Conservation (phyloP, 2,888 invertebrate genomes). For the Gisinianus flammeolus region DNA sequence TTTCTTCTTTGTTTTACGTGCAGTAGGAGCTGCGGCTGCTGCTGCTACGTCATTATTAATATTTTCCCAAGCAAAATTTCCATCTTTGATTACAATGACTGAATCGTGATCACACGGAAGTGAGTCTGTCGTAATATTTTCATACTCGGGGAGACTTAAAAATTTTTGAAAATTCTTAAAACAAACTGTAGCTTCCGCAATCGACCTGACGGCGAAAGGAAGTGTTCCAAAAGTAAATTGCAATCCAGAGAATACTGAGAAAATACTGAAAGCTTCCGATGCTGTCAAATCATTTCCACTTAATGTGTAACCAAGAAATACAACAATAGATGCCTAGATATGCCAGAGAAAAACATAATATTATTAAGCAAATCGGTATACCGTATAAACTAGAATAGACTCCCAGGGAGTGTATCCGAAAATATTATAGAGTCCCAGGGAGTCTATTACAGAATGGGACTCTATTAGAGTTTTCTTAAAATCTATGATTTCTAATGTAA, state of each 20-base stretch:
- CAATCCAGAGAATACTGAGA: slow-evolving; percentile 64
- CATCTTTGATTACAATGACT: slow-evolving; percentile 62
- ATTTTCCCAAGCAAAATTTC: slow-evolving; percentile 63
- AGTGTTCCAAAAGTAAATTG: slow-evolving; percentile 63
- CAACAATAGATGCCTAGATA: slow-evolving; percentile 60
- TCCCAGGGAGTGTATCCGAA: too few species aligned
- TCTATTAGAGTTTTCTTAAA: too few species aligned
- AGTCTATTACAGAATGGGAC: too few species aligned
- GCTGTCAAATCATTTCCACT: slow-evolving; percentile 59
- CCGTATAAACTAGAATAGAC: too few species aligned
- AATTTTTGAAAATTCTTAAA: slow-evolving; percentile 62
- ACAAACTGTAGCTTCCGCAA: slow-evolving; percentile 61
- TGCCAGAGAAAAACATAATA: too few species aligned
- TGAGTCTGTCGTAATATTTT: slow-evolving; percentile 55
- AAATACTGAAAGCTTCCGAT: slow-evolving; percentile 62
- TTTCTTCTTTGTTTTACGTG: slow-evolving; percentile 14
- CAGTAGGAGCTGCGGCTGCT: not conserved
- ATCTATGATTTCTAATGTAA: too few species aligned
- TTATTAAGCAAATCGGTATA: too few species aligned
- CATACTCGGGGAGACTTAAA: slow-evolving; percentile 62
- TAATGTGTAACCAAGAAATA: slow-evolving; percentile 61
- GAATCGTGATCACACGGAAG: slow-evolving; percentile 58
- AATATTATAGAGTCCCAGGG: too few species aligned
- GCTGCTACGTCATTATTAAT: slow-evolving; percentile 26
- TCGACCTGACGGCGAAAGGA: slow-evolving; percentile 60